Evolutionary conservation across 2,113 vertebrate species (phyloP), one percentile per base, ranked within the genome.

Genomic region (Taxidea taxus): DNA sequence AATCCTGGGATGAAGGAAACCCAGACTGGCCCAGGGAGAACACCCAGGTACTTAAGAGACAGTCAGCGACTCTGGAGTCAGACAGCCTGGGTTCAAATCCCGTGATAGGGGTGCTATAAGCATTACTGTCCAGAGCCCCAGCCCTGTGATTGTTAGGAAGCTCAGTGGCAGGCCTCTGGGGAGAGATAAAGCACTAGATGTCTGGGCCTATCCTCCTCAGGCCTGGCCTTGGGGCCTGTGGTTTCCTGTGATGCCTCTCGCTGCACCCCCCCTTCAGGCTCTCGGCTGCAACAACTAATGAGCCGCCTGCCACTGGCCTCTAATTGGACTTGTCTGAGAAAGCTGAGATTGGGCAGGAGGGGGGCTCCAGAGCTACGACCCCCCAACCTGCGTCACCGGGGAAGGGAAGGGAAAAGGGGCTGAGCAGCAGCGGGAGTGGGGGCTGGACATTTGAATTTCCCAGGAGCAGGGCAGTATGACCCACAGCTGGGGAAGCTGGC

Each of bases 241-340:
- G 77, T 77, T 97, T 95, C 96, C 82, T 34, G 95, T 27, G 94
- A 87, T 31, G 85, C 54, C 29, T 68, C 78, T 47, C 87, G 49
- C 64, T 42, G 77, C 4, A 54, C 60, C 0, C 60, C 54, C 80
- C 25, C 54, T n/a, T 27, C 42, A 75, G 91, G 51, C 77, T 97
- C 86, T 80, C 0, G 0, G 51, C 93, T 56, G 29, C 0, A 0
- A 37, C 77, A n/a, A 20, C 96, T 98, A 98, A 97, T 97, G 97
- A 98, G 97, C 94, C 96, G 94, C 93, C 95, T 80, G 64, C 54
- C 31, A 13, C 0, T 49, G 15, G 47, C 72, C 88, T 95, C 95
- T 98, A 97, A 98, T 98, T 97, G 94, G 97, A 25, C 94, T 94
- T 90, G 91, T 94, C 95, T 95, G 89, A 90, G 93, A 64, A 82